phyloP scores from a whole-genome alignment of 2,113 vertebrate species.

The Pomatostomus ruficeps region DNA sequence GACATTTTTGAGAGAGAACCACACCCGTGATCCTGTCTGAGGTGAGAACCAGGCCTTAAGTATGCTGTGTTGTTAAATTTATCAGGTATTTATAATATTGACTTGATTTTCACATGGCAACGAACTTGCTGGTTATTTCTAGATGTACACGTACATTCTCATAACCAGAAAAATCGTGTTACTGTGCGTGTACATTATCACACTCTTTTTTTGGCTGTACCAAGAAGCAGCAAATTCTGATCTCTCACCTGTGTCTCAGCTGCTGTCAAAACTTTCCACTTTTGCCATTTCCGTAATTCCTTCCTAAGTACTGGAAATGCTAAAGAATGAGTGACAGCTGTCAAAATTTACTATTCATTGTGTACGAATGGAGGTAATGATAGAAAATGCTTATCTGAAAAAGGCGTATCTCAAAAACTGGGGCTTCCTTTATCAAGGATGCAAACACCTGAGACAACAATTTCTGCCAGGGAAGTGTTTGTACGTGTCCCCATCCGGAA shows the following conservation, averaged over 20 bases:
- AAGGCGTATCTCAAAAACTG: background rate
- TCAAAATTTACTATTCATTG: background rate
- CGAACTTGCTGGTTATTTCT: background rate
- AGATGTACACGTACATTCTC: accelerated
- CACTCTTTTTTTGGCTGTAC: background rate
- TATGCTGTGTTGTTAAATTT: background rate
- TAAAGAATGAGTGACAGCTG: slow-evolving; percentile 29
- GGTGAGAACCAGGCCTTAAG: background rate
- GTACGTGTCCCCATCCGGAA: background rate
- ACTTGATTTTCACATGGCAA: background rate
- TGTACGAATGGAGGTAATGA: background rate
- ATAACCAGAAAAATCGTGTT: background rate
- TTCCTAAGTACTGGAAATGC: background rate
- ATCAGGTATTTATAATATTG: background rate
- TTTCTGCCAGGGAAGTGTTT: background rate
- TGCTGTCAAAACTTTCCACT: slow-evolving; percentile 19
- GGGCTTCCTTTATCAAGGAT: background rate
- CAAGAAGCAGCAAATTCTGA: background rate
- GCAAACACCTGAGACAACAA: background rate
- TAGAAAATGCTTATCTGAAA: background rate
- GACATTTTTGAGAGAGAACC: background rate
- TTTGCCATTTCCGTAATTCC: background rate
- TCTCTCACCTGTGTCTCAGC: slow-evolving; percentile 1
- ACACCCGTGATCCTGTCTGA: background rate
- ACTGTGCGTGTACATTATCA: background rate